Percentiles rank a stretch among this genome's conserved stretches.
phyloP scores from a whole-genome alignment of 23 tunicate genomes.

The Trididemnum nubilum region DNA sequence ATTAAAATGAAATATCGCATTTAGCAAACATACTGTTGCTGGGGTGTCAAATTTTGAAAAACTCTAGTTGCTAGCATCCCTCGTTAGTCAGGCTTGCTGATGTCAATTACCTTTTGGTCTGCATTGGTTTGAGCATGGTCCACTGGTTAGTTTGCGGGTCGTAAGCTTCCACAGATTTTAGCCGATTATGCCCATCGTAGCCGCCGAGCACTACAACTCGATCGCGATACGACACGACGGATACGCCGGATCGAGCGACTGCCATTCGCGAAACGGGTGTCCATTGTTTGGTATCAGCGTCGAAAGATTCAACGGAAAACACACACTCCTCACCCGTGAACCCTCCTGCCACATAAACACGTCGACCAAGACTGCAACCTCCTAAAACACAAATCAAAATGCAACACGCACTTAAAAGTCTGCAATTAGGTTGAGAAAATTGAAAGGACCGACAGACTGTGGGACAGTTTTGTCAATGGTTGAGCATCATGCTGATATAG shows the following conservation, averaged over 20 bases:
- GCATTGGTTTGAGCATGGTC: constrained; percentile 55
- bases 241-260: constrained; percentile 80
- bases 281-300: constrained; percentile 63
- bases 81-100: too few species aligned
- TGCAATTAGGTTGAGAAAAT: neutral
- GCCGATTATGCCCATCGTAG: constrained; percentile 69
- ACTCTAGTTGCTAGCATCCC: too few species aligned
- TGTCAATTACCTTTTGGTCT: constrained; percentile 51
- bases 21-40: too few species aligned
- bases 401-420: too few species aligned
- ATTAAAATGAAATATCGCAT: too few species aligned
- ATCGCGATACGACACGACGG: constrained; percentile 61
- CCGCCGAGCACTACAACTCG: constrained; percentile 78
- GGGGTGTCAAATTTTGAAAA: too few species aligned
- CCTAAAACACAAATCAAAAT: constrained; percentile 60
- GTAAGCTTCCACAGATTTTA: constrained; percentile 60
- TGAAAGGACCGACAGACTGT: neutral
- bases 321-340: constrained; percentile 85
- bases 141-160: constrained; percentile 53
- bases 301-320: constrained; percentile 70
- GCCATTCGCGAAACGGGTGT: constrained; percentile 56
- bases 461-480: neutral
- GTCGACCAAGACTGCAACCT: constrained; percentile 49
- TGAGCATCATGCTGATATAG: too few species aligned
- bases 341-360: constrained; percentile 85